Evolutionary conservation across 1,140 invertebrate genomes (phyloP).

Genomic region (Nasonia giraulti): DNA sequence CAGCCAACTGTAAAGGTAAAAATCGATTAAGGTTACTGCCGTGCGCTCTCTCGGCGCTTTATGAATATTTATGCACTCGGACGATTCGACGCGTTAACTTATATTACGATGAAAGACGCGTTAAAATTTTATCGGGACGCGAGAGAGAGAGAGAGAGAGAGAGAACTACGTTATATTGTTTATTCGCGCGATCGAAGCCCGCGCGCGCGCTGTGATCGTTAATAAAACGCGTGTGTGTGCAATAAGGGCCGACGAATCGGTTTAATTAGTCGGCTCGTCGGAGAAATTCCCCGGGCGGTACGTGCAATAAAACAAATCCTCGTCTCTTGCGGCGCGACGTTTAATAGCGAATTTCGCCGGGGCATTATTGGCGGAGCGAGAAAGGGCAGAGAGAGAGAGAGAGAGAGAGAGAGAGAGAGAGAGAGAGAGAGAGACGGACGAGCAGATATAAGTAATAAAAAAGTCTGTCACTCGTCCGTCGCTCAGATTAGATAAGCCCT

Average conservation of each 20-base stretch:
- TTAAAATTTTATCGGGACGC: neutral
- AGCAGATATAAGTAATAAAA: slow-evolving; percentile 13
- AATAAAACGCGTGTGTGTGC: neutral
- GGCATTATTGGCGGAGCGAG: neutral
- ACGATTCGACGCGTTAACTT: neutral
- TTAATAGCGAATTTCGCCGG: neutral
- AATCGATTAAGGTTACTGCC: neutral
- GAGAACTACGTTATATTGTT: too few species aligned
- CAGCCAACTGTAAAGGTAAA: neutral
- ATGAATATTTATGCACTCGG: neutral
- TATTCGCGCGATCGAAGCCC: neutral
- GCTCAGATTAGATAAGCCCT: slow-evolving; percentile 28
- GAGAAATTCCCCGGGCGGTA: too few species aligned
- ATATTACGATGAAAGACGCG: neutral
- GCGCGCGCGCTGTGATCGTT: too few species aligned
- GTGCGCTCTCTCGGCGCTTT: neutral
- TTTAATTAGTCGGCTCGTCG: neutral
- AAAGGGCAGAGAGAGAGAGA: neutral
- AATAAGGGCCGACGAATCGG: too few species aligned
- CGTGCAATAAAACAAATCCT: neutral
- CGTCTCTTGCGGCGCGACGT: neutral
- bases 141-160: too few species aligned
- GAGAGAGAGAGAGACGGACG: neutral
- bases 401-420: neutral
- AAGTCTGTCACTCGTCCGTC: neutral